Evolutionary conservation across 2,888 invertebrate species (phyloP).

Genomic region (Xylota segnis): DNA sequence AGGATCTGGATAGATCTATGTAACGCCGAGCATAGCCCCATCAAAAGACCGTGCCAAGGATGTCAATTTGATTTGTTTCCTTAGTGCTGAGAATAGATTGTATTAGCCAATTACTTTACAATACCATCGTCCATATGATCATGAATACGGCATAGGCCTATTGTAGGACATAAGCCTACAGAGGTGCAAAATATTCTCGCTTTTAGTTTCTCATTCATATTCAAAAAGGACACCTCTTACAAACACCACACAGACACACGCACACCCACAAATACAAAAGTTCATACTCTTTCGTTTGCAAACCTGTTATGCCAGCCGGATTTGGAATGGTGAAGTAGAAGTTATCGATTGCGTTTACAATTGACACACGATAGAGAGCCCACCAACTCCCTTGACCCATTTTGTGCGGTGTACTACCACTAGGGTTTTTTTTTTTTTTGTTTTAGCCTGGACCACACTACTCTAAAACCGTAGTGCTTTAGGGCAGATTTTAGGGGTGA

Average conservation of each 20-base stretch:
- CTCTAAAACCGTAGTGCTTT: conserved; percentile 15
- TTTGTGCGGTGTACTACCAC: conserved; percentile 3
- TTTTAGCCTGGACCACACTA: background rate
- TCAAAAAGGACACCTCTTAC: conserved; percentile 13
- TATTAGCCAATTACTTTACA: conserved; percentile 3
- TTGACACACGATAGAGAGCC: conserved; percentile 42
- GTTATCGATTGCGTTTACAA: conserved; percentile 51
- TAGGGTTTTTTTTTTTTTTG: conserved; percentile 3
- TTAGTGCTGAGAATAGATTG: background rate
- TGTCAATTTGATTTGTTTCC: background rate
- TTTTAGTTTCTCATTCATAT: conserved; percentile 17
- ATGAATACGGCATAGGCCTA: background rate
- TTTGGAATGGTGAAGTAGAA: conserved; percentile 20
- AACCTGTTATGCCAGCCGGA: conserved; percentile 14
- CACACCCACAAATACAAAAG: no score
- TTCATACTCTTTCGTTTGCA: background rate
- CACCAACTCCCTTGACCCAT: conserved; percentile 55
- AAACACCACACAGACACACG: background rate
- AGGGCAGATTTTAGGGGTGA: conserved; percentile 30
- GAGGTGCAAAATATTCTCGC: background rate
- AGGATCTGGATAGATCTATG: no score
- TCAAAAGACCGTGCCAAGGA: no score
- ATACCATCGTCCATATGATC: background rate
- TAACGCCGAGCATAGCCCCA: no score
- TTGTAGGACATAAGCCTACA: background rate